Evolutionary conservation across 2,888 invertebrate genomes (phyloP), one percentile per base, ranked within the genome.

Genomic region (Conus canariensis): DNA sequence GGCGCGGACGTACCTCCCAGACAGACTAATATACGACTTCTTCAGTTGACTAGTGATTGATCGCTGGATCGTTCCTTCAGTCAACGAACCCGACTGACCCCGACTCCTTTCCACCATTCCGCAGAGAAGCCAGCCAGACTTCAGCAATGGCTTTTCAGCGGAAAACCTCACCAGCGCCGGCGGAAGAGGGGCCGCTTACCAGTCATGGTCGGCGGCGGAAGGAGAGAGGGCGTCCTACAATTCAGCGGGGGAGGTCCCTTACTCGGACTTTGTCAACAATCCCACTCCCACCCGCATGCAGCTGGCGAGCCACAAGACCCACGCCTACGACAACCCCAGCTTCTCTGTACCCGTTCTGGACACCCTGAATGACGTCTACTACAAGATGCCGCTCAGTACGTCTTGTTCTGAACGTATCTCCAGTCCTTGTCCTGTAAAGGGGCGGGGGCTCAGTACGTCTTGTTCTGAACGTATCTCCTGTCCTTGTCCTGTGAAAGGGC

Each of bases 311-410:
- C 58, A 77, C 80, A 88, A 88, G 88, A 60, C 60, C 10, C n/a
- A 88, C 80, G 59, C 80, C 19, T 88, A 88, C 60, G 88, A 88
- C 82, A 88, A 88, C 60, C 88, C 88, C 10, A 60, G 80, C 30
- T 88, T 88, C 45, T 16, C 88, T n/a, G 88, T 80, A 60, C 88
- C 88, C 12, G 82, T 59, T 1, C n/a, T 77, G 77, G 80, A 88
- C 16, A 4, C 56, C 6, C 1, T 70, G 80, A 58, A 12, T 1
- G 80, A 80, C 2, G 25, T 30, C 19, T 88, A 59, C 60, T 88
- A 60, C 88, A 77, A 64, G 64, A 80, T 80, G 30, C 80, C 88
- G 30, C 59, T 19, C 60, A 80, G 88, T 88, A 60, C 5, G 88
- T 80, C 12, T 60, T 83, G 45, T 4, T 82, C 7, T 30, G 30